A percentile compares a stretch with the other conserved stretches of the same genome.
Evolutionary conservation across 2,797 vertebrate genomes (phyloP).

Genomic region (Poeciliopsis presidionis): DNA sequence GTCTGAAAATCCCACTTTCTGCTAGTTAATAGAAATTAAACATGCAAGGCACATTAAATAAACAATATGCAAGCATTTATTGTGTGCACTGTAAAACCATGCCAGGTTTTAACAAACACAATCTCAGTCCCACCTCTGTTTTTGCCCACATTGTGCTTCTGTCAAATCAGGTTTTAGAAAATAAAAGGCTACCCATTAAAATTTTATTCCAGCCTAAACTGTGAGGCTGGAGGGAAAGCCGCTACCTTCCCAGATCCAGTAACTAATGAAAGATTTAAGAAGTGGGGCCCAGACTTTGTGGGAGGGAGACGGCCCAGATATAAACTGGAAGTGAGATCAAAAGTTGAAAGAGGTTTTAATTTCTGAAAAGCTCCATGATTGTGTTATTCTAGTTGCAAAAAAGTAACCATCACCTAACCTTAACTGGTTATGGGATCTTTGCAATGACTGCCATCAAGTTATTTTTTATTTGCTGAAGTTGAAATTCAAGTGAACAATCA

Average conservation of each 20-base stretch:
- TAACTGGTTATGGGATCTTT: too few relatives aligned
- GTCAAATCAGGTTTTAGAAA: slow-evolving; percentile 58
- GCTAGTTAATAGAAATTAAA: neutral
- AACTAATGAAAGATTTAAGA: slow-evolving; percentile 69
- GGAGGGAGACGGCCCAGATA: slow-evolving; percentile 25
- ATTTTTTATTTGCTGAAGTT: too few relatives aligned
- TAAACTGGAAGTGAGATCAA: slow-evolving; percentile 46
- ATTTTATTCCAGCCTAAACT: slow-evolving; percentile 66
- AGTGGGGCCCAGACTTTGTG: slow-evolving; percentile 24
- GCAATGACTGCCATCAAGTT: too few relatives aligned
- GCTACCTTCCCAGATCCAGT: slow-evolving; percentile 39
- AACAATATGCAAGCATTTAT: slow-evolving; percentile 5
- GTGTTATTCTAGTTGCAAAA: neutral
- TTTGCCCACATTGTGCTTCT: slow-evolving; percentile 17
- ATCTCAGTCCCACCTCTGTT: slow-evolving; percentile 11
- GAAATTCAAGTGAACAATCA: too few relatives aligned
- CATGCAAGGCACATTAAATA: neutral
- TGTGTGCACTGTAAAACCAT: neutral
- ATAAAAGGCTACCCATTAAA: slow-evolving; percentile 67
- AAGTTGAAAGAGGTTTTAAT: slow-evolving; percentile 26
- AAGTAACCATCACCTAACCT: too few relatives aligned
- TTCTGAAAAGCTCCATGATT: neutral
- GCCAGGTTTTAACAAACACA: slow-evolving; percentile 8
- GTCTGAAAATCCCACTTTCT: neutral
- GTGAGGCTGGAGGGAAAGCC: slow-evolving; percentile 39